Percentiles rank a stretch among this genome's conserved stretches.
phyloP scores from a whole-genome alignment of 2,888 invertebrate genomes.

The Agrochola lychnidis region DNA sequence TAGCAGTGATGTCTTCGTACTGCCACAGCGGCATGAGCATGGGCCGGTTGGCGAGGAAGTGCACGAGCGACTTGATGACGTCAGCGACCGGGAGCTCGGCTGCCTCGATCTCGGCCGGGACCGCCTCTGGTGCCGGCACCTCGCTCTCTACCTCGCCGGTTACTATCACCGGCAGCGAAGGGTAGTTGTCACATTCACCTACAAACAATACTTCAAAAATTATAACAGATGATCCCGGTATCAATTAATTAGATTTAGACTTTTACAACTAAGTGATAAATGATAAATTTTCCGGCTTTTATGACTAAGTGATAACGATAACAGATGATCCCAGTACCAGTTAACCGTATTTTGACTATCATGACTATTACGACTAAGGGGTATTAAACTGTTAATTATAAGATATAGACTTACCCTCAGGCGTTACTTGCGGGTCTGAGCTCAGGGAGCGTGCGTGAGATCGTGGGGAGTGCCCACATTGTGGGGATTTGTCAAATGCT shows the following conservation, averaged over 20 bases:
- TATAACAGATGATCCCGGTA: neutral
- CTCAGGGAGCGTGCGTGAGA: constrained; percentile 82
- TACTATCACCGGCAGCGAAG: constrained; percentile 90
- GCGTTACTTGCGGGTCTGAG: constrained; percentile 86
- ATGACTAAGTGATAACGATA: neutral
- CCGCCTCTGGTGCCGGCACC: constrained; percentile 76
- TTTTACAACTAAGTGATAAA: no score
- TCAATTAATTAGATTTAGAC: neutral
- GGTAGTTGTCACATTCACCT: constrained; percentile 84
- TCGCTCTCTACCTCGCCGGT: constrained; percentile 86
- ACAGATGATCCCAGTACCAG: neutral
- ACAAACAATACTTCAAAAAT: constrained; percentile 49
- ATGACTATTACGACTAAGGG: neutral
- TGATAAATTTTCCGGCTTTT: no score
- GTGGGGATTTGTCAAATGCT: constrained; percentile 93
- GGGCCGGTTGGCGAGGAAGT: constrained; percentile 95
- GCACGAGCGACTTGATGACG: constrained; percentile 97
- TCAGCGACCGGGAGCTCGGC: constrained; percentile 94
- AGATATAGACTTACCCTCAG: constrained; percentile 81
- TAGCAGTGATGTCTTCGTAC: constrained; percentile 99
- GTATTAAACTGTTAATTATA: neutral
- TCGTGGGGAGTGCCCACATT: constrained; percentile 84
- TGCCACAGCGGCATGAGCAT: constrained; percentile 95
- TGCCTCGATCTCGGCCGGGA: constrained; percentile 88
- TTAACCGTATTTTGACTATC: neutral